phyloP scores from a whole-genome alignment of 2,113 vertebrate genomes.

The Myrmophylax atrothorax region DNA sequence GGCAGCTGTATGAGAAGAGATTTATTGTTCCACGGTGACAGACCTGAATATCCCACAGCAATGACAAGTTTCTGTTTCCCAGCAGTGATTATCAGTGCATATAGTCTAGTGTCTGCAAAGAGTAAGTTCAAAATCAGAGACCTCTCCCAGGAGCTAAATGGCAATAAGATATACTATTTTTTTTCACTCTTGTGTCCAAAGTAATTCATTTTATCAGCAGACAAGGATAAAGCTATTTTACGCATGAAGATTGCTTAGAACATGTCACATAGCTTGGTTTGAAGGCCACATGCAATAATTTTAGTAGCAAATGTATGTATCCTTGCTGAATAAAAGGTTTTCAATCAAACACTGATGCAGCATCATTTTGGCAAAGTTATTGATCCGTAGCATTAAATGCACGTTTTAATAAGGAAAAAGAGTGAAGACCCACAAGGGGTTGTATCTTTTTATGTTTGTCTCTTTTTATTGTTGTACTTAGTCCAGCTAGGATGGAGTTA shows the following conservation, averaged over 20 bases:
- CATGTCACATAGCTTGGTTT: neutral
- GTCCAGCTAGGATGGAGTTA: neutral
- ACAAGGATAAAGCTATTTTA: neutral
- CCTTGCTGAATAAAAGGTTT: neutral
- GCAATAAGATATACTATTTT: neutral
- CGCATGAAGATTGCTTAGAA: neutral
- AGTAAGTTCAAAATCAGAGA: neutral
- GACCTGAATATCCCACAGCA: neutral
- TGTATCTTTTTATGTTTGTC: neutral
- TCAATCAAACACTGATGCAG: neutral
- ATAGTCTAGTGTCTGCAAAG: neutral
- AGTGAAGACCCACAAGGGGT: neutral
- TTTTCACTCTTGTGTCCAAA: neutral
- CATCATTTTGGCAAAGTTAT: neutral
- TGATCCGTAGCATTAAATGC: neutral
- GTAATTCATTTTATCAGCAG: neutral
- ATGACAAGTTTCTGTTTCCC: neutral
- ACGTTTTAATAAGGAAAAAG: neutral
- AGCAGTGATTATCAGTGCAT: neutral
- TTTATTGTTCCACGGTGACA: neutral
- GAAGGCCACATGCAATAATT: neutral
- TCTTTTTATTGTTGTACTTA: neutral
- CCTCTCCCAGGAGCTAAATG: neutral
- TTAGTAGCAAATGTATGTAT: neutral
- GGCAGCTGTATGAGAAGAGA: neutral